phyloP scores from a whole-genome alignment of 2,113 vertebrate species.

The Alligator sinensis region DNA sequence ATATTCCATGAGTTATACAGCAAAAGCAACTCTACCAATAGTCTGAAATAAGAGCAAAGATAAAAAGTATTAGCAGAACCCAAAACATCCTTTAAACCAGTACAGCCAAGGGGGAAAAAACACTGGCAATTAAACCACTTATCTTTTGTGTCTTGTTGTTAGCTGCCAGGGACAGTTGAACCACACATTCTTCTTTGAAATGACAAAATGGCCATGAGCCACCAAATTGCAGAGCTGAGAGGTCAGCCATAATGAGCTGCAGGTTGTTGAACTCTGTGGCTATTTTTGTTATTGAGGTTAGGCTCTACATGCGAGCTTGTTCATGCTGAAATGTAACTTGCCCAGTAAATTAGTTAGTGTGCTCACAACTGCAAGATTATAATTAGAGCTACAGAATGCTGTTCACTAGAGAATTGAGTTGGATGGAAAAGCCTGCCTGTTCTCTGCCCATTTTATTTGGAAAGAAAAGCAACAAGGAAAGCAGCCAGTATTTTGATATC shows the following conservation, averaged over 20 bases:
- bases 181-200: slow-evolving; percentile 48
- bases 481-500: slow-evolving; percentile 72
- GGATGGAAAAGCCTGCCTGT: slow-evolving; percentile 49
- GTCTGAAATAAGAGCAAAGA: not conserved
- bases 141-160: slow-evolving; percentile 47
- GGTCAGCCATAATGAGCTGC: slow-evolving; percentile 61
- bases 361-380: slow-evolving; percentile 60
- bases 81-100: slow-evolving; percentile 49
- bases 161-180: slow-evolving; percentile 35
- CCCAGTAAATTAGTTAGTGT: slow-evolving; percentile 62
- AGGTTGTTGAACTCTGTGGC: slow-evolving; percentile 58
- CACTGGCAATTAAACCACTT: slow-evolving; percentile 52
- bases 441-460: slow-evolving; percentile 67
- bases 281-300: slow-evolving; percentile 63
- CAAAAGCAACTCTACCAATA: not conserved
- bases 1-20: not conserved
- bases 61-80: not conserved
- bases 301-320: slow-evolving; percentile 24
- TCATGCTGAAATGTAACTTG: slow-evolving; percentile 55
- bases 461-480: slow-evolving; percentile 54
- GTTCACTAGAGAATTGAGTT: slow-evolving; percentile 50
- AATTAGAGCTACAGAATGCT: slow-evolving; percentile 69
- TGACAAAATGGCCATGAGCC: slow-evolving; percentile 54
- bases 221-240: slow-evolving; percentile 45
- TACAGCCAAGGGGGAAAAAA: slow-evolving; percentile 23